Conservation (phyloP, 2,888 invertebrate genomes). For the Erebia palarica region DNA sequence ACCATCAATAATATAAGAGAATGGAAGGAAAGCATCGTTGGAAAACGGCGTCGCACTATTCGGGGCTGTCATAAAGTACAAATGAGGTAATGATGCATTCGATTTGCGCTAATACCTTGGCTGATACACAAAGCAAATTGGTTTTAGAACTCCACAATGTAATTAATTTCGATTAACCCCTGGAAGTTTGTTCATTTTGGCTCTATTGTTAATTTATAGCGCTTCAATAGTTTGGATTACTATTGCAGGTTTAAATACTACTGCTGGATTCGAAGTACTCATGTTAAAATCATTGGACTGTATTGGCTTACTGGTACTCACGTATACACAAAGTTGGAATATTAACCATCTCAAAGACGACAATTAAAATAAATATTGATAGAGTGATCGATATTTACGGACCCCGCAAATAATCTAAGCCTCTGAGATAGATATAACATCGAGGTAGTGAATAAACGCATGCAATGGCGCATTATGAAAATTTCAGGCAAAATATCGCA, state of each 20-base stretch:
- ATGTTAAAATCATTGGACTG: too few species aligned
- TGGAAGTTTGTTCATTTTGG: neutral
- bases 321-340: too few species aligned
- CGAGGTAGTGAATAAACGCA: neutral
- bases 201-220: neutral
- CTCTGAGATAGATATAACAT: neutral
- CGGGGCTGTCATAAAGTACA: conserved; percentile 64
- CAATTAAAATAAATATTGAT: too few species aligned
- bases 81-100: conserved; percentile 72
- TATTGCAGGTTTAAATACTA: too few species aligned
- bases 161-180: conserved; percentile 1
- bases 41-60: neutral
- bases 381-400: too few species aligned
- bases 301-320: too few species aligned
- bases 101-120: conserved; percentile 16
- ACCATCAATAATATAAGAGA: neutral
- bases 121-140: conserved; percentile 11
- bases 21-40: neutral
- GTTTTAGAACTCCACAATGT: neutral
- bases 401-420: too few species aligned
- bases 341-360: too few species aligned
- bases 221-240: too few species aligned
- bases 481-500: neutral
- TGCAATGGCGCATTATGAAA: neutral
- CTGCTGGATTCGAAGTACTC: too few species aligned